Evolutionary conservation across 2,888 invertebrate species (phyloP), one percentile per base, ranked within the genome.

Genomic region (Ceriagrion tenellum): DNA sequence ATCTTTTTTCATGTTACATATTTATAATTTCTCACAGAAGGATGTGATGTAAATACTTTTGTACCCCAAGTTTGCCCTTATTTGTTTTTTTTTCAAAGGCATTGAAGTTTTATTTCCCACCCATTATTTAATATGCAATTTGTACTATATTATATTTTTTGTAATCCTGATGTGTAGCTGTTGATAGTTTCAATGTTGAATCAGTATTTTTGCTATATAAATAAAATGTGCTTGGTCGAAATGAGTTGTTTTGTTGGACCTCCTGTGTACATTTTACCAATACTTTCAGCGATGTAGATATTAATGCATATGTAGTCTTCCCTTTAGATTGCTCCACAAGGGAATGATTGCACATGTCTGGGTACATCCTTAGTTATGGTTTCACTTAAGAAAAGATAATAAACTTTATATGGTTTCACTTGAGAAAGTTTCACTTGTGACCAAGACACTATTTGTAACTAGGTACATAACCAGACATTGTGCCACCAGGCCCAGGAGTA

Each of bases 41-140:
- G 69, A 93, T 93, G 47, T 93, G 40, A 93, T 93, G 93, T 93
- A 93, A 47, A 93, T 93, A 91, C 47, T 69, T 69, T 74, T n/a
- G 26, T 69, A 55, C 30, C 81, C 81, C 81, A 13, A 81, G 30
- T 40, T 69, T 55, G 40, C 55, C 23, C 81, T 35, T 35, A 47
- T n/a, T 47, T 30, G 74, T 47, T 30, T 69, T 69, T 93, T 47
- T 93, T 93, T 93, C 69, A 26, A 55, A 69, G 93, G 47, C 63
- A 93, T 93, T 69, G 63, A 69, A 55, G 47, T 74, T 93, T 40
- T 74, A 69, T n/a, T 93, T n/a, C 69, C 69, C 93, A 47, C 47
- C 69, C n/a, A 93, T 69, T 93, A 93, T 93, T 93, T 93, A 93
- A 93, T 93, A 69, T 69, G n/a, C 93, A 93, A 74, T 93, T 93